phyloP scores from a whole-genome alignment of 2,888 invertebrate genomes.

The Hypena proboscidalis region DNA sequence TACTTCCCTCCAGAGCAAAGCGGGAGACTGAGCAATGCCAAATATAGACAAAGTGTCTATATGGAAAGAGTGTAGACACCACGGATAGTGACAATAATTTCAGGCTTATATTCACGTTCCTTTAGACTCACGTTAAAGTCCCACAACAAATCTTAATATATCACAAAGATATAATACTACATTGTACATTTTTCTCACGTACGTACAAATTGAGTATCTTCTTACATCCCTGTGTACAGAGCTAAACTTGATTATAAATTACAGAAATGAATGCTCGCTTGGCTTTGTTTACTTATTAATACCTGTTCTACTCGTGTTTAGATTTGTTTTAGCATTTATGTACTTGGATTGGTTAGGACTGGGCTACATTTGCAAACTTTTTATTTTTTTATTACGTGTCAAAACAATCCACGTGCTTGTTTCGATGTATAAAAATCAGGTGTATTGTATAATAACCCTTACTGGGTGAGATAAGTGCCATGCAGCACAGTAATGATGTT shows the following conservation, averaged over 20 bases:
- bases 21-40: too few relatives aligned
- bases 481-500: too few relatives aligned
- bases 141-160: conserved; percentile 4
- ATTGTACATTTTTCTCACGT: conserved; percentile 37
- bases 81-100: too few relatives aligned
- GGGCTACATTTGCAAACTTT: conserved; percentile 9
- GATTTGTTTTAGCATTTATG: conserved; percentile 25
- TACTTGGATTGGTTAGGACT: conserved; percentile 14
- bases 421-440: too few relatives aligned
- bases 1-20: too few relatives aligned
- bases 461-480: too few relatives aligned
- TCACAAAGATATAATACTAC: conserved; percentile 16
- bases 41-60: too few relatives aligned
- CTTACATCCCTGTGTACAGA: conserved; percentile 34
- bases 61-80: too few relatives aligned
- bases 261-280: conserved; percentile 54
- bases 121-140: not conserved
- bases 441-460: too few relatives aligned
- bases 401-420: not conserved
- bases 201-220: conserved; percentile 36
- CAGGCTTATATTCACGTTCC: too few relatives aligned
- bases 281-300: conserved; percentile 47
- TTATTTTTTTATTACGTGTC: not conserved
- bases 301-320: conserved; percentile 30
- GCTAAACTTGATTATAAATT: conserved; percentile 52